Evolutionary conservation across 2,797 vertebrate genomes (phyloP).

Genomic region (Falco cherrug): DNA sequence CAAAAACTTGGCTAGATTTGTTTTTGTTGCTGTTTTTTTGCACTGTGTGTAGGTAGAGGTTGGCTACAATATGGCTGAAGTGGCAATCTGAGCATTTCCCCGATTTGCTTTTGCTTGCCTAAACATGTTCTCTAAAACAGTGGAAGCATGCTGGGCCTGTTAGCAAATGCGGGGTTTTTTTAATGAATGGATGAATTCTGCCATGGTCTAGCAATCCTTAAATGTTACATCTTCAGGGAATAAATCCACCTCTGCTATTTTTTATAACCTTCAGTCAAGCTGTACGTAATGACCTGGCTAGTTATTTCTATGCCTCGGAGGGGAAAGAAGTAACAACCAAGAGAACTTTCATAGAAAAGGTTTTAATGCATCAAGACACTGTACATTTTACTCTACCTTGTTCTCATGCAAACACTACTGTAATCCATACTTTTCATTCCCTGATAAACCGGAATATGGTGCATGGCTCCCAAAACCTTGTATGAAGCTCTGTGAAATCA

Average conservation of each 20-base stretch:
- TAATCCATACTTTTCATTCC: not conserved
- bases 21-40: not conserved
- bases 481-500: not conserved
- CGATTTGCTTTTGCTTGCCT: not conserved
- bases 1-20: not conserved
- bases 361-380: not conserved
- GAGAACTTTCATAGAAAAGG: not conserved
- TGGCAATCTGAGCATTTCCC: not conserved
- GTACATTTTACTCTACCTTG: not conserved
- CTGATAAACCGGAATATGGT: not conserved
- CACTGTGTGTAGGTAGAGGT: not conserved
- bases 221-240: not conserved
- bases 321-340: not conserved
- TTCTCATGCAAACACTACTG: not conserved
- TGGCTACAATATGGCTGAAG: not conserved
- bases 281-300: not conserved
- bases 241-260: not conserved
- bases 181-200: not conserved
- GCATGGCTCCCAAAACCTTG: rapidly evolving
- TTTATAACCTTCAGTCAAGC: not conserved
- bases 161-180: not conserved
- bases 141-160: not conserved
- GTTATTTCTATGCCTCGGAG: not conserved
- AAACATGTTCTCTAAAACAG: not conserved
- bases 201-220: not conserved